These are phyloP conservation scores for Edolisoma coerulescens DNA, from an alignment of 2,113 vertebrate species.

Conservation along the genomic window DNA sequence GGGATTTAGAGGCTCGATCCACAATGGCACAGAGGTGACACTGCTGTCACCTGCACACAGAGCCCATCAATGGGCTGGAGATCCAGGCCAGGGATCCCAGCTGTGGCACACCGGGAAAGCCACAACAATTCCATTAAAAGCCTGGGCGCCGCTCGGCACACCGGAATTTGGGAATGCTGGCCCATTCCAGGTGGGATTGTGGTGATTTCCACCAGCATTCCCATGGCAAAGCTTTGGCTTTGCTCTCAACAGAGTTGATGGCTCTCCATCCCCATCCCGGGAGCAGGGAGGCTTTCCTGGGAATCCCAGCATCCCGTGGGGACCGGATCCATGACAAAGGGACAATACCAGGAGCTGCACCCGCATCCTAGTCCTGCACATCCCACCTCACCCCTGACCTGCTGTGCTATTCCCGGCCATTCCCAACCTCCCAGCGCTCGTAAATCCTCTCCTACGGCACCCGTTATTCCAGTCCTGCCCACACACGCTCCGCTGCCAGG, in stretches of 20 bases:
- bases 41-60: background rate
- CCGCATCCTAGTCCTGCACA: fast-evolving
- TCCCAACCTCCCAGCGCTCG: background rate
- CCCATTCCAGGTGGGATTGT: background rate
- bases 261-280: background rate
- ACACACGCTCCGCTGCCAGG: background rate
- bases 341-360: fast-evolving
- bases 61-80: background rate
- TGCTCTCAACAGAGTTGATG: too few species aligned
- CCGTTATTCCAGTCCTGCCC: slow-evolving; percentile 63
- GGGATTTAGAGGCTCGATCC: background rate
- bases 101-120: background rate
- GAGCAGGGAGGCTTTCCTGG: background rate
- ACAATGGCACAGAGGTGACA: background rate
- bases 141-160: fast-evolving
- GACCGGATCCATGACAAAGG: background rate
- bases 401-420: background rate
- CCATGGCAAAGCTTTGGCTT: background rate
- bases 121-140: background rate
- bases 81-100: background rate
- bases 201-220: background rate
- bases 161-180: background rate
- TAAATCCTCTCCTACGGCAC: slow-evolving; percentile 31
- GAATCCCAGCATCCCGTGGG: fast-evolving
- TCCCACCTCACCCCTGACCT: slow-evolving; percentile 17